Conservation (phyloP, 1,140 invertebrate species). For the Tetraneura akinire region DNA sequence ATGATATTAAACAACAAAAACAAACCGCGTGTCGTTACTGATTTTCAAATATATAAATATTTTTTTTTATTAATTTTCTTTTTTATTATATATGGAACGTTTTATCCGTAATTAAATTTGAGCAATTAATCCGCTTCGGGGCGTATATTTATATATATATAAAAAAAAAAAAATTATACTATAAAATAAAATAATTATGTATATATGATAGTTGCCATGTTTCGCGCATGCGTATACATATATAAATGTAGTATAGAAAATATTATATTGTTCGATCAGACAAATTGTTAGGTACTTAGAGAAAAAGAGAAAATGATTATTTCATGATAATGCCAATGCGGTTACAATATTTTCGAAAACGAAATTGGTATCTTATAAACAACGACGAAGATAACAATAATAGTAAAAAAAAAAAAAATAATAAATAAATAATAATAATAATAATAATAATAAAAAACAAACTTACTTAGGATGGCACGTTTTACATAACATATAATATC, state of each 20-base stretch:
- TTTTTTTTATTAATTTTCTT: neutral
- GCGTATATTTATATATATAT: too few species aligned
- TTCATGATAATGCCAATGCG: neutral
- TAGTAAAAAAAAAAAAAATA: neutral
- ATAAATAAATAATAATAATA: constrained; percentile 7
- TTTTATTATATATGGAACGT: neutral
- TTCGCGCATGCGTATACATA: too few species aligned
- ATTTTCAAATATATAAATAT: too few species aligned
- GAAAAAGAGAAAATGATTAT: too few species aligned
- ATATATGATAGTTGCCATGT: too few species aligned
- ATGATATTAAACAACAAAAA: too few species aligned
- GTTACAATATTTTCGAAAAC: neutral
- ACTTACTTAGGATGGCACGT: constrained; percentile 42
- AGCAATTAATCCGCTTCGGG: neutral
- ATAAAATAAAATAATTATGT: too few species aligned
- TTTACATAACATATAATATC: constrained; percentile 13
- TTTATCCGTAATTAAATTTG: neutral
- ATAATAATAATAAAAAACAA: constrained; percentile 26
- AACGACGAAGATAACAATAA: neutral
- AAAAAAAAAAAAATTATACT: too few species aligned
- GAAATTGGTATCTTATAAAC: neutral
- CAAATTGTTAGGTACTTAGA: too few species aligned
- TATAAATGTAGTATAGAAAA: too few species aligned
- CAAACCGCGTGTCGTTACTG: neutral
- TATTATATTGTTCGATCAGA: too few species aligned